Percentiles rank a stretch among this genome's conserved stretches.
These are phyloP conservation scores for Athalia rosae DNA, from an alignment of 2,888 invertebrate species.

Conservation along the genomic window DNA sequence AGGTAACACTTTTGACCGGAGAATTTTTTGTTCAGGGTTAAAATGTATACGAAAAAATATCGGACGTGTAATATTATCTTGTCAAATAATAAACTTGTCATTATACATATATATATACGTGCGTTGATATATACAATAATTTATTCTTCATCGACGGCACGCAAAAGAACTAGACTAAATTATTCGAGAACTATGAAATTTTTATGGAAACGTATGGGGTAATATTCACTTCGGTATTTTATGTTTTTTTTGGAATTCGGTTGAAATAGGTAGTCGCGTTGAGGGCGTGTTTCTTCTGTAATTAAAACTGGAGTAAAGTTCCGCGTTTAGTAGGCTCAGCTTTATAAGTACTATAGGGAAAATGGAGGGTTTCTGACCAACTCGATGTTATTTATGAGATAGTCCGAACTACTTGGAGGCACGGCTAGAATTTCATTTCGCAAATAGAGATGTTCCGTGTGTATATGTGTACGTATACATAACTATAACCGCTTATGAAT, in stretches of 20 bases:
- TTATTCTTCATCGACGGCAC: not conserved
- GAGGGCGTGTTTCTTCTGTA: slow-evolving; percentile 26
- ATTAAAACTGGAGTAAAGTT: slow-evolving; percentile 33
- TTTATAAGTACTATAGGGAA: not conserved
- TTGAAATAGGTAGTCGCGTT: slow-evolving; percentile 4
- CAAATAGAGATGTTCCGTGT: slow-evolving; percentile 44
- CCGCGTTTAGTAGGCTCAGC: not conserved
- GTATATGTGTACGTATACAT: no score
- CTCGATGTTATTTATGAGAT: slow-evolving; percentile 40
- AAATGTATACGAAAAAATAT: no score
- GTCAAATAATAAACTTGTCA: slow-evolving; percentile 4
- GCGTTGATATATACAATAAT: not conserved
- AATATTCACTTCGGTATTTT: not conserved
- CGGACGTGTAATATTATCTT: not conserved
- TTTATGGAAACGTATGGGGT: no score
- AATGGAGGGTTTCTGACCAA: slow-evolving; percentile 35
- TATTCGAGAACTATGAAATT: not conserved
- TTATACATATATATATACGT: not conserved
- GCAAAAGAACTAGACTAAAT: not conserved
- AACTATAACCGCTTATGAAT: slow-evolving; percentile 38
- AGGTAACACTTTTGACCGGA: no score
- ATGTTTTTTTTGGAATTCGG: not conserved
- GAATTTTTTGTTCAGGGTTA: no score
- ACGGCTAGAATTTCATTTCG: slow-evolving; percentile 37
- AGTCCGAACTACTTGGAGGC: slow-evolving; percentile 13